Base-by-base conservation (phyloP, 1,140 invertebrate species). In the Aphidius ervi region DNA sequence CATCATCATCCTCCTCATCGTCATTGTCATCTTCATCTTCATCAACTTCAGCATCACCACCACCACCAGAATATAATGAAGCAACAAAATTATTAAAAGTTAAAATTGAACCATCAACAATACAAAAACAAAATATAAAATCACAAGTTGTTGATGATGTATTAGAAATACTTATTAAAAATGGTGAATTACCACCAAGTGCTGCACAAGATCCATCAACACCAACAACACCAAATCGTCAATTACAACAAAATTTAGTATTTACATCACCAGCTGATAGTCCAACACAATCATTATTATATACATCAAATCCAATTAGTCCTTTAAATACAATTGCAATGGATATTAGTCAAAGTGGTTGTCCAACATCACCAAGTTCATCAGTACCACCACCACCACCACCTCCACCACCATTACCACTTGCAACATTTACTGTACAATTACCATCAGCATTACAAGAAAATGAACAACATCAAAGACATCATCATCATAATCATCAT, bases 101-200 rank as follows among this genome's bases (percentile, higher is more conserved):
- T 0, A 78, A 80, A 54, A 76, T 79, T 5, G 77, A 79, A 39
- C 77, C 77, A 6, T 16, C 16, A 16, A 16, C 16, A 16, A 71
- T 76, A 0, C 80, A 76, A 55, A 86, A 86, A 62, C 82, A 70
- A 58, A 81, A 83, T 65, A 79, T 90, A 10, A 92, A 92, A 68
- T 89, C 88, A 72, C 92, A 96, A 75, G 90, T 91, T 45, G 91
- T 97, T 61, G 94, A 96, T 72, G 94, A 97, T 77, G 94, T 97
- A 0, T 75, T 98, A n/a, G 94, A 97, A 71, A 96, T 97, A 68
- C 82, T 97, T 1, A 95, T 97, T 20, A 90, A 94, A 74, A 94
- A 94, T 74, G 94, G 94, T 48, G 94, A 97, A 72, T 72, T 97
- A 20, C 92, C 93, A 2, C 87, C 93, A 3, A 95, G 92, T 70